Conservation (phyloP, 1,140 invertebrate genomes). For the Colletes latitarsis region DNA sequence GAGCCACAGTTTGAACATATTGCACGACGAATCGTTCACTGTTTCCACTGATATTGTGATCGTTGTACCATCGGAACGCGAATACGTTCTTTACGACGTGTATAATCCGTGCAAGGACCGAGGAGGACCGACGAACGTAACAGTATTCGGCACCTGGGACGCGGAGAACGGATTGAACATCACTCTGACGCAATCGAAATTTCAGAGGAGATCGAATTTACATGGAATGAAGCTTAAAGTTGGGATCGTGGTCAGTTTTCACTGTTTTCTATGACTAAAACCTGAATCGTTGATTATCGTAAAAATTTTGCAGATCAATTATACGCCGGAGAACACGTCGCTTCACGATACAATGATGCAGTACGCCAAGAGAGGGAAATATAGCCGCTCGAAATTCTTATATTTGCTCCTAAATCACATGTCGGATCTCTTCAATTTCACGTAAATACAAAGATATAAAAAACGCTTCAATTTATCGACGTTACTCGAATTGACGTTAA, state of each 20-base stretch:
- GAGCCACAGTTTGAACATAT: slow-evolving; percentile 9
- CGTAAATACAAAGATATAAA: slow-evolving; percentile 50
- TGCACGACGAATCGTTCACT: slow-evolving; percentile 49
- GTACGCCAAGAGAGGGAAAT: slow-evolving; percentile 32
- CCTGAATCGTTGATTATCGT: background rate
- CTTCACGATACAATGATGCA: slow-evolving; percentile 45
- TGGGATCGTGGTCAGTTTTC: slow-evolving; percentile 51
- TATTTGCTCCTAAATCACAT: slow-evolving; percentile 52
- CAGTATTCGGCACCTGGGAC: slow-evolving; percentile 48
- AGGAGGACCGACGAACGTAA: slow-evolving; percentile 59
- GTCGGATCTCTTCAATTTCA: slow-evolving; percentile 63
- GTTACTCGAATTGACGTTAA: too few relatives aligned
- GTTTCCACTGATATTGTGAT: slow-evolving; percentile 54
- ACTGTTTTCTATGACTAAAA: background rate
- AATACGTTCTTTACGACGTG: slow-evolving; percentile 56
- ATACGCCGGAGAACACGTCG: slow-evolving; percentile 39
- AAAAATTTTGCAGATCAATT: slow-evolving; percentile 21
- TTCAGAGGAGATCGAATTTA: slow-evolving; percentile 53
- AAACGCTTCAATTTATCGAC: background rate
- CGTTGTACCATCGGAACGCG: slow-evolving; percentile 24
- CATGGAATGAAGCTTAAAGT: slow-evolving; percentile 59
- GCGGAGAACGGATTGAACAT: slow-evolving; percentile 36
- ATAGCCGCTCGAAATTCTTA: slow-evolving; percentile 56
- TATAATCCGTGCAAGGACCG: slow-evolving; percentile 63
- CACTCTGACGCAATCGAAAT: slow-evolving; percentile 40